These are phyloP conservation scores for Lissonota sp. DNA, from an alignment of 2,888 invertebrate genomes.

Conservation along the genomic window DNA sequence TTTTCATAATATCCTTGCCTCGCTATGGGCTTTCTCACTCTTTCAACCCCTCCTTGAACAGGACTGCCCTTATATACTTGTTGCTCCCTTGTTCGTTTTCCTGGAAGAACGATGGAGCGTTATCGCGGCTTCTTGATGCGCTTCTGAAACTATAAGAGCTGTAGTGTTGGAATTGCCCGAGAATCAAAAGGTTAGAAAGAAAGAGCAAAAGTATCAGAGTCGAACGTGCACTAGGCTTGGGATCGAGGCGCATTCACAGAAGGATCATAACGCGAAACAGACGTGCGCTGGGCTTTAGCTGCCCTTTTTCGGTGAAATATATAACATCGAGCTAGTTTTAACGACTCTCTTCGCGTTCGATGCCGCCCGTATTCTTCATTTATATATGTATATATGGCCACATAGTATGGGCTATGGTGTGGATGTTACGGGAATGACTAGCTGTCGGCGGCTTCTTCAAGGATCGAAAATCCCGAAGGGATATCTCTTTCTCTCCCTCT, in stretches of 20 bases:
- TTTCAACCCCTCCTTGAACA: too few relatives aligned
- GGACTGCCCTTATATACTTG: not conserved
- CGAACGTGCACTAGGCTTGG: slow-evolving; percentile 52
- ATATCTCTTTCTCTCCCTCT: slow-evolving; percentile 35
- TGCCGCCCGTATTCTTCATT: slow-evolving; percentile 48
- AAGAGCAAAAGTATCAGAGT: slow-evolving; percentile 18
- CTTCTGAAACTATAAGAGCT: slow-evolving; percentile 48
- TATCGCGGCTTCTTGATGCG: slow-evolving; percentile 29
- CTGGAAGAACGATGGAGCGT: slow-evolving; percentile 18
- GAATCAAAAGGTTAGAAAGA: slow-evolving; percentile 3
- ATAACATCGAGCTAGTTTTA: slow-evolving; percentile 72
- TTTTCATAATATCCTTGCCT: too few relatives aligned
- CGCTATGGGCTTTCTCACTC: too few relatives aligned
- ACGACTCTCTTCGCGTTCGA: slow-evolving; percentile 70
- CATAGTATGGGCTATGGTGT: not conserved
- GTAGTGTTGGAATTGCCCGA: slow-evolving; percentile 1
- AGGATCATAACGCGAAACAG: slow-evolving; percentile 74
- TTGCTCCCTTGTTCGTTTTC: slow-evolving; percentile 34
- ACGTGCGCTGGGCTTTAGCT: slow-evolving; percentile 56
- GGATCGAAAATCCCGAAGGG: slow-evolving; percentile 67
- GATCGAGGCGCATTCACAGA: slow-evolving; percentile 67
- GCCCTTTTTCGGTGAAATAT: slow-evolving; percentile 72
- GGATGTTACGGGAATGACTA: slow-evolving; percentile 21
- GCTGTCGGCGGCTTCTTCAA: slow-evolving; percentile 71
- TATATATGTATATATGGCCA: not conserved